Evolutionary conservation across 1,140 invertebrate species (phyloP).

Genomic region (Theocolax elegans): DNA sequence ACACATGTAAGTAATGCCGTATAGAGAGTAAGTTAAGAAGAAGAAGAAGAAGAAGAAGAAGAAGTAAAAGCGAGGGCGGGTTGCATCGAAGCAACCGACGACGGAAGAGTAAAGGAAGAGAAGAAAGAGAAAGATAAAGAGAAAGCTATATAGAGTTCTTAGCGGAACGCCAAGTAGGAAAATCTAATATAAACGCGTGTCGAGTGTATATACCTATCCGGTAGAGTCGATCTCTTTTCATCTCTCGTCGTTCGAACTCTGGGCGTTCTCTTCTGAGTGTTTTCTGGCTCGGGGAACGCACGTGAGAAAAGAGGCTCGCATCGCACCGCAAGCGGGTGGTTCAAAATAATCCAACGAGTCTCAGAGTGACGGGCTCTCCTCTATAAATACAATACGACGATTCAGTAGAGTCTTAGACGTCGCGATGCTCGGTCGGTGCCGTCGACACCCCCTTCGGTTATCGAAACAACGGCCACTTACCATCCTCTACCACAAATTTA

Average conservation of each 20-base stretch:
- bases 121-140: not conserved
- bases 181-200: conserved; percentile 35
- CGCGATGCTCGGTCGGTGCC: conserved; percentile 59
- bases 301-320: conserved; percentile 14
- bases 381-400: conserved; percentile 69
- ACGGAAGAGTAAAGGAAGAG: not conserved
- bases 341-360: conserved; percentile 63
- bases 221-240: not conserved
- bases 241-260: too few relatives aligned
- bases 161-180: conserved; percentile 1
- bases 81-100: too few relatives aligned
- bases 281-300: not conserved
- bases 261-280: too few relatives aligned
- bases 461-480: too few relatives aligned
- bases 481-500: too few relatives aligned
- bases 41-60: not conserved
- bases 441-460: too few relatives aligned
- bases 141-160: not conserved
- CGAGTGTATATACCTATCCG: not conserved
- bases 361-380: conserved; percentile 31
- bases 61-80: too few relatives aligned
- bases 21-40: too few relatives aligned
- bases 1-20: too few relatives aligned
- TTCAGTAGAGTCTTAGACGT: conserved; percentile 64
- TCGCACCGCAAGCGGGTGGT: conserved; percentile 44